phyloP scores from a whole-genome alignment of 2,113 vertebrate genomes.

The Anseranas semipalmata region DNA sequence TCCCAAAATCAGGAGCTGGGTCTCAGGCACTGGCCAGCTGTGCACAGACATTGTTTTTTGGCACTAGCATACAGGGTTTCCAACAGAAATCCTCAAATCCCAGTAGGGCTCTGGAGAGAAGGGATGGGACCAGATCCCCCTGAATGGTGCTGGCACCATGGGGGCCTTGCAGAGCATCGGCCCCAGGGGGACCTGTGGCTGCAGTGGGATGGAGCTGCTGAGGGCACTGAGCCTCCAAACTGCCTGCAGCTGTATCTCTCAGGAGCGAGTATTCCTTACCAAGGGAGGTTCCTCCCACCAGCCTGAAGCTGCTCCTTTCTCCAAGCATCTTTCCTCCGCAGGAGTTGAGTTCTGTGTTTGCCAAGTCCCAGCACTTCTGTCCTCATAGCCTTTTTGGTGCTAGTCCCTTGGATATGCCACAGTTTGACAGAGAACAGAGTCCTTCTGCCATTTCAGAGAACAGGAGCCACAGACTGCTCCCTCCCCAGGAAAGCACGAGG shows the following conservation, averaged over 20 bases:
- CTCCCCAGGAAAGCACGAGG: neutral
- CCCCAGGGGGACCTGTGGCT: neutral
- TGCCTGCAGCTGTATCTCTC: neutral
- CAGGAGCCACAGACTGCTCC: neutral
- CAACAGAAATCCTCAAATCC: neutral
- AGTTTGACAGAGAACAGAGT: neutral
- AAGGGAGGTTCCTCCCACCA: neutral
- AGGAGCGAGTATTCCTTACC: neutral
- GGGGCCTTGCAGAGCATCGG: neutral
- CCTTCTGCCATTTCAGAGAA: neutral
- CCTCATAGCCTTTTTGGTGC: neutral
- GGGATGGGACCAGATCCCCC: neutral
- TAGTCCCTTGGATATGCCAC: neutral
- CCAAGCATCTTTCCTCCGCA: neutral
- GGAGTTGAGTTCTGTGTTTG: neutral
- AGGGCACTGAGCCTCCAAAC: neutral
- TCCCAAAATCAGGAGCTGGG: neutral
- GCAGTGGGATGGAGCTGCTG: neutral
- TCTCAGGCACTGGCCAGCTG: neutral
- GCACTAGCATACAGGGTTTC: neutral
- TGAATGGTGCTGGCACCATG: fast-evolving
- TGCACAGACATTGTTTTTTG: neutral
- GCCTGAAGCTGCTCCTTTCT: neutral
- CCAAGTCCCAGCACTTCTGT: neutral
- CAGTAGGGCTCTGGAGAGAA: neutral